Evolutionary conservation across 2,113 vertebrate species (phyloP).

Genomic region (Pseudonaja textilis): DNA sequence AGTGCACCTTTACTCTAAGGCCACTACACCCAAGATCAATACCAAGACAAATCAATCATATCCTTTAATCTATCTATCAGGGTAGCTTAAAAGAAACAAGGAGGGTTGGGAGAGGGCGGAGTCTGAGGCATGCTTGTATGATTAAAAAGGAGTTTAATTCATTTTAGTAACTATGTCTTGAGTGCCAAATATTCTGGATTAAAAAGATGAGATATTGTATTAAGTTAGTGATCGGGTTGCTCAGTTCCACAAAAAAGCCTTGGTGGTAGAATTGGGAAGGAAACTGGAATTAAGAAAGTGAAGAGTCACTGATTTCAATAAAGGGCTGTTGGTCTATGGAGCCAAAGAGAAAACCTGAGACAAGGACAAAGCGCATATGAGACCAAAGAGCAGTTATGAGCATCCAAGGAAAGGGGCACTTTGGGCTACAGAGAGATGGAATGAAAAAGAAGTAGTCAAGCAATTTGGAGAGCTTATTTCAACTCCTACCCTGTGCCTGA

Average conservation of each 20-base stretch:
- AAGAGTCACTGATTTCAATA: background rate
- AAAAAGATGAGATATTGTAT: background rate
- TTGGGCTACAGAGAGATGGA: background rate
- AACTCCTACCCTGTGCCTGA: background rate
- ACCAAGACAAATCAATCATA: background rate
- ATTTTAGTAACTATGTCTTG: background rate
- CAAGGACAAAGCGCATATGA: background rate
- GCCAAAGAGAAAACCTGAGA: background rate
- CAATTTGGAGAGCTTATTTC: background rate
- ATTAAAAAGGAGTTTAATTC: background rate
- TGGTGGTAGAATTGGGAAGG: background rate
- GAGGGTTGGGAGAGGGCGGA: background rate
- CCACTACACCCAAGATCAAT: background rate
- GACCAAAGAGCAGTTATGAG: background rate
- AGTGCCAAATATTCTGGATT: background rate
- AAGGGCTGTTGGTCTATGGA: background rate
- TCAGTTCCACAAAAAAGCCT: background rate
- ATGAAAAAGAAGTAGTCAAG: background rate
- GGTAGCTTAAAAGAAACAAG: background rate
- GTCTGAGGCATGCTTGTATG: background rate
- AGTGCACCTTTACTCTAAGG: background rate
- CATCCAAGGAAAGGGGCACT: background rate
- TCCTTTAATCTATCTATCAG: background rate
- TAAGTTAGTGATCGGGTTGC: background rate
- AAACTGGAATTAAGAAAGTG: background rate